Conservation (phyloP, 1,140 invertebrate species). For the Cephus cinctus region DNA sequence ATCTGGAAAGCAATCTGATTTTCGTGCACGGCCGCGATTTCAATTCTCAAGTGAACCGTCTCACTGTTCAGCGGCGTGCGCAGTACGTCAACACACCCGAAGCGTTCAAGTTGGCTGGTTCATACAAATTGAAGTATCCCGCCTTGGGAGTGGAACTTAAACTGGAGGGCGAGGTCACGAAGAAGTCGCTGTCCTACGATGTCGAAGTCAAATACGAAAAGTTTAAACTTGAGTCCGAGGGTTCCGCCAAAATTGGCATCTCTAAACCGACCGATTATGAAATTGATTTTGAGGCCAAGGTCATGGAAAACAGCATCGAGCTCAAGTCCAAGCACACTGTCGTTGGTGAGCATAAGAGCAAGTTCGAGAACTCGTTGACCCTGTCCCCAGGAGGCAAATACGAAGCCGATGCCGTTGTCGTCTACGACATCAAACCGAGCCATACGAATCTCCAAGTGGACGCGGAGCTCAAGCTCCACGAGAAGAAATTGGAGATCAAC, state of each 20-base stretch:
- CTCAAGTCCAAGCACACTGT: conserved; percentile 59
- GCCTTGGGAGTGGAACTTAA: conserved; percentile 51
- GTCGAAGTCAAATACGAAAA: conserved; percentile 56
- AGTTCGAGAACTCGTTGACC: conserved; percentile 61
- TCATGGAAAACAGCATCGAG: conserved; percentile 61
- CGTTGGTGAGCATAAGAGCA: conserved; percentile 59
- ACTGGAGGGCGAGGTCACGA: conserved; percentile 55
- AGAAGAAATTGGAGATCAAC: conserved; percentile 60
- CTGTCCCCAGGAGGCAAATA: conserved; percentile 65
- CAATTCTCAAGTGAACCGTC: conserved; percentile 56
- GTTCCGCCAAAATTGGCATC: conserved; percentile 56
- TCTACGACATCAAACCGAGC: conserved; percentile 55
- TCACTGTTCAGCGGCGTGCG: conserved; percentile 54
- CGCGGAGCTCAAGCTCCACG: conserved; percentile 53
- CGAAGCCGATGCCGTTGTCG: conserved; percentile 60
- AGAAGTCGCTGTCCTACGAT: conserved; percentile 57
- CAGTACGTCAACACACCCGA: conserved; percentile 43
- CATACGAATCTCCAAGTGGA: conserved; percentile 60
- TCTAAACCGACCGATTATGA: conserved; percentile 61
- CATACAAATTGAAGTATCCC: conserved; percentile 59
- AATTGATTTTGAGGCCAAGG: conserved; percentile 56
- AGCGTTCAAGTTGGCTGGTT: conserved; percentile 43
- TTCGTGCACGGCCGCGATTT: conserved; percentile 65
- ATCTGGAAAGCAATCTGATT: conserved; percentile 55
- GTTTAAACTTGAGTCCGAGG: conserved; percentile 58